Percentiles rank a stretch among this genome's conserved stretches.
Conservation (phyloP, 2,888 invertebrate species). For the Drosophila nigricruria region DNA sequence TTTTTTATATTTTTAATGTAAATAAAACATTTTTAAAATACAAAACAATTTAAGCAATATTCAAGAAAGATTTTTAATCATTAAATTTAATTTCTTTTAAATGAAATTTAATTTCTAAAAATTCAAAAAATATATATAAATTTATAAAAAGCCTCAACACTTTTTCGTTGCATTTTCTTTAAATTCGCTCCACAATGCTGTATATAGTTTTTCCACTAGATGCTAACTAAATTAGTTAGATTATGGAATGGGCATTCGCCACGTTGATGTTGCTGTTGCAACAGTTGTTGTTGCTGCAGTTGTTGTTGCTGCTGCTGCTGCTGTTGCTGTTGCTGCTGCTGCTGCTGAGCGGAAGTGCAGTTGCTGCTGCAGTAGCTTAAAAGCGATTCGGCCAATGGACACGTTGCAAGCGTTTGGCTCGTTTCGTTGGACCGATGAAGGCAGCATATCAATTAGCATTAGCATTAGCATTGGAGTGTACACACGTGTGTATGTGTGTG, state of each 20-base stretch:
- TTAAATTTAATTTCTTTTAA: no score
- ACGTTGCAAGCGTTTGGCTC: conserved; percentile 55
- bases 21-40: no score
- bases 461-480: conserved; percentile 62
- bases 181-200: conserved; percentile 33
- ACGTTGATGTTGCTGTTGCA: conserved; percentile 30
- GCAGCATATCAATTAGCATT: conserved; percentile 75
- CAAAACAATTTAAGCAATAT: no score
- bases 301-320: conserved; percentile 26
- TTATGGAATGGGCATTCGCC: conserved; percentile 51
- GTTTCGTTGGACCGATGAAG: conserved; percentile 52
- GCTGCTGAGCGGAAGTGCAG: conserved; percentile 58
- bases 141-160: no score
- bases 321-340: conserved; percentile 28
- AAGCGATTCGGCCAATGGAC: conserved; percentile 35
- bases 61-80: no score
- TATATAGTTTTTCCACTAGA: conserved; percentile 21
- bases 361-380: conserved; percentile 49
- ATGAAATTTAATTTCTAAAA: no score
- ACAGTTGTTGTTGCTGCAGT: conserved; percentile 26
- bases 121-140: no score
- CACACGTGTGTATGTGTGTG: not conserved
- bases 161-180: not conserved
- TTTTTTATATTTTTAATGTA: no score
- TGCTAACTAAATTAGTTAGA: conserved; percentile 61